These are phyloP conservation scores for Pseudomyrmex pallidus DNA, from an alignment of 1,140 invertebrate genomes.

Conservation along the genomic window DNA sequence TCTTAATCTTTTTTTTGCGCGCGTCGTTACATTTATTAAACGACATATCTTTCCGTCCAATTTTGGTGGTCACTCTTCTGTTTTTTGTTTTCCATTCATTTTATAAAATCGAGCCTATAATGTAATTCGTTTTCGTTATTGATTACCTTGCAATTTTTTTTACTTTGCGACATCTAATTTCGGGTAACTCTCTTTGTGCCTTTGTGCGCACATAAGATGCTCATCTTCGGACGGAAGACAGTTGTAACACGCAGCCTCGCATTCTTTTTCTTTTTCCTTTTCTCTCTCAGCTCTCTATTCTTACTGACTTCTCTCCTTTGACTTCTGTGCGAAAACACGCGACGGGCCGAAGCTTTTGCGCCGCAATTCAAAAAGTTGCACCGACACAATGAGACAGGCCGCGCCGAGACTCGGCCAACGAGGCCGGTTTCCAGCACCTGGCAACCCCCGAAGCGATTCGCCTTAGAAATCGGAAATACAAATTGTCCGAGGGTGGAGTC, in stretches of 20 bases:
- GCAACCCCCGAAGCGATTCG: constrained; percentile 66
- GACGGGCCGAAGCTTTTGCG: constrained; percentile 35
- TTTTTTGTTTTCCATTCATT: not conserved
- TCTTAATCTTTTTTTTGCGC: not conserved
- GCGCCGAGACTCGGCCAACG: constrained; percentile 54
- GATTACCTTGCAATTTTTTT: not conserved
- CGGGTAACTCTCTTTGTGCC: constrained; percentile 15
- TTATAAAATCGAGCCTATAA: not conserved
- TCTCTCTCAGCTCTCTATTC: not conserved
- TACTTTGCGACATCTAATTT: not conserved
- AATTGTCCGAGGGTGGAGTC: constrained; percentile 73
- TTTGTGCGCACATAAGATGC: constrained; percentile 1
- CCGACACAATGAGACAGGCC: constrained; percentile 69
- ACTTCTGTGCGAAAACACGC: constrained; percentile 39
- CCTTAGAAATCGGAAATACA: constrained; percentile 78
- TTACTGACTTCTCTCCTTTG: constrained; percentile 12
- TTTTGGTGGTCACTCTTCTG: not conserved
- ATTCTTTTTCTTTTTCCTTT: constrained; percentile 20
- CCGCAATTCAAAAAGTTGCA: constrained; percentile 47
- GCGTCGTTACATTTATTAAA: not conserved
- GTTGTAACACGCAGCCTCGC: not conserved
- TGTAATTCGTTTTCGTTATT: not conserved
- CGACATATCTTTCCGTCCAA: too few relatives aligned
- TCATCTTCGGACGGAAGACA: constrained; percentile 9
- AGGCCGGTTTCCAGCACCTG: constrained; percentile 70